phyloP scores from a whole-genome alignment of 2,888 invertebrate species.

The Drosophila setosimentum region DNA sequence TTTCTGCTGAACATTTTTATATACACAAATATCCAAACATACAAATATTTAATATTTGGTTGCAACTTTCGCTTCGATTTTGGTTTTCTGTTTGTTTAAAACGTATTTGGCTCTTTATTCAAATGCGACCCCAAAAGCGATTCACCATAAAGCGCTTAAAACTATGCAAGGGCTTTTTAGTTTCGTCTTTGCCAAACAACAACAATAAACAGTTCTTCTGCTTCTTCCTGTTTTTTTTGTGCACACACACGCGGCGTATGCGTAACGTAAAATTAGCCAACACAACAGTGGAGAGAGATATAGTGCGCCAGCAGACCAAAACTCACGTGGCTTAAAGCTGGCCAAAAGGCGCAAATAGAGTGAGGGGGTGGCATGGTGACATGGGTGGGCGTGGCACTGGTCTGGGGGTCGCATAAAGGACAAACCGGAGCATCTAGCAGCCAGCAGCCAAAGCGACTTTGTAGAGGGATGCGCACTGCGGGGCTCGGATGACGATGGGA shows the following conservation, averaged over 20 bases:
- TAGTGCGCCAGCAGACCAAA: conserved; percentile 30
- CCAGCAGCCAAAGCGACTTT: background rate
- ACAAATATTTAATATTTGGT: background rate
- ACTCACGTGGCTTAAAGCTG: conserved; percentile 42
- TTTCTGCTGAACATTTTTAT: background rate
- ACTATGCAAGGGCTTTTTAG: conserved; percentile 67
- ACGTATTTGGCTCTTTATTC: conserved; percentile 5
- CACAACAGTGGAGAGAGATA: conserved; percentile 31
- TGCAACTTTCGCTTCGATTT: background rate
- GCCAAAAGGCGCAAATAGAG: background rate
- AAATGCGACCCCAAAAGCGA: conserved; percentile 16
- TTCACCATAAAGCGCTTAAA: conserved; percentile 64
- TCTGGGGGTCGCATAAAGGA: conserved; percentile 73
- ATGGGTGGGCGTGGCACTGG: conserved; percentile 40
- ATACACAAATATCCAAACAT: background rate
- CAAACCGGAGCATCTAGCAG: conserved; percentile 43
- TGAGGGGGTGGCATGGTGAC: background rate
- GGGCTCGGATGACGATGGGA: conserved; percentile 36
- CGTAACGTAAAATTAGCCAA: conserved; percentile 74
- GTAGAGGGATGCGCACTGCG: background rate
- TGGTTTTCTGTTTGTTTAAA: conserved; percentile 6
- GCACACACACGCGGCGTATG: conserved; percentile 55
- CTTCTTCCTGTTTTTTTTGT: background rate
- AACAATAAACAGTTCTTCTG: conserved; percentile 5
- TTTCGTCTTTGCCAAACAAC: conserved; percentile 33